Conservation (phyloP, 35 echinoderm and acorn worm species). For the Strongylocentrotus purpuratus region DNA sequence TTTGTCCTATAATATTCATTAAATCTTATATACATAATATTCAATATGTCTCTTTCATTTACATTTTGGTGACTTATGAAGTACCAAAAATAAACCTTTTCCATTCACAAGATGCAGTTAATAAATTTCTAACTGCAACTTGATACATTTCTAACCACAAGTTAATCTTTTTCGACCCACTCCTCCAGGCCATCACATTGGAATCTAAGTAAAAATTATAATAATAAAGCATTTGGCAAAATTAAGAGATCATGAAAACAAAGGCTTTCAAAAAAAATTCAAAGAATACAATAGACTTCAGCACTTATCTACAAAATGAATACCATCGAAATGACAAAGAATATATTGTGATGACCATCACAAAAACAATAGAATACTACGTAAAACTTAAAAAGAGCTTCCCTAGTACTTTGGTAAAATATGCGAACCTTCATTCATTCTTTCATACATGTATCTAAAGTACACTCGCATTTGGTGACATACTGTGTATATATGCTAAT, state of each 20-base stretch:
- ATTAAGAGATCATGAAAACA: not conserved
- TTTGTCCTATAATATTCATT: constrained; percentile 5
- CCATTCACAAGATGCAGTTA: not conserved
- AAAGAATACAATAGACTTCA: not conserved
- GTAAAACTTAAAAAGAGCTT: not conserved
- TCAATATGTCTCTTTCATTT: constrained; percentile 13
- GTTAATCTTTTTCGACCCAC: too few species aligned
- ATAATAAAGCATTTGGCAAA: not conserved
- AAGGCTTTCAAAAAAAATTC: not conserved
- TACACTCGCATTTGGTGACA: not conserved
- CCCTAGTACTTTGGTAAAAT: not conserved
- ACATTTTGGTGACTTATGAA: constrained; percentile 1
- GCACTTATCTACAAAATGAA: constrained; percentile 12
- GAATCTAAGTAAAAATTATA: not conserved
- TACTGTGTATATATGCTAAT: not conserved
- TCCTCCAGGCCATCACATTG: not conserved
- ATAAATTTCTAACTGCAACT: not conserved
- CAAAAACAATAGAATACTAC: not conserved
- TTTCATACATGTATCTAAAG: not conserved
- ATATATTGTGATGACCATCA: not conserved
- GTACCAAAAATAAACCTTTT: constrained; percentile 13
- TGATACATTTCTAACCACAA: not conserved
- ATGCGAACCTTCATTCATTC: not conserved
- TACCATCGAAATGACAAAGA: constrained; percentile 4
- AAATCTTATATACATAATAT: not conserved